Percentiles rank a stretch among this genome's conserved stretches.
phyloP scores from a whole-genome alignment of 1,140 invertebrate species.

The Brachionus rubens region DNA sequence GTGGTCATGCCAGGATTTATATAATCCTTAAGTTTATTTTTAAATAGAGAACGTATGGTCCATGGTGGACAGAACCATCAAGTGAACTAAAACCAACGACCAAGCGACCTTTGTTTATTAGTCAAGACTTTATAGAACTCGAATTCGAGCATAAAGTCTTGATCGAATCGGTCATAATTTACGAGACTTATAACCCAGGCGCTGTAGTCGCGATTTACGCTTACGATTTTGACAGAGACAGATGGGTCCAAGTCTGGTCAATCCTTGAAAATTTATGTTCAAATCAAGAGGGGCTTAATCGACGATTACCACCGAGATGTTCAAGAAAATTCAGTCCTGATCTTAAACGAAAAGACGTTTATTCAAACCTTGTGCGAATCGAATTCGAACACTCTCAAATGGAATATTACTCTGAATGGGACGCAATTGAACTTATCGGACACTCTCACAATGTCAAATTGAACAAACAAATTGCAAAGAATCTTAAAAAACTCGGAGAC shows the following conservation, averaged over 20 bases:
- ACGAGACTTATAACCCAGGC: slow-evolving; percentile 85
- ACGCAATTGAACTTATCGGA: slow-evolving; percentile 75
- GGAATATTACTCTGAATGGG: slow-evolving; percentile 81
- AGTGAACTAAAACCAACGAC: slow-evolving; percentile 64
- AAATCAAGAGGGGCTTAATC: slow-evolving; percentile 62
- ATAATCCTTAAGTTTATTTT: not conserved
- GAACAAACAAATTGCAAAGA: not conserved
- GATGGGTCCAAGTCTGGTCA: slow-evolving; percentile 75
- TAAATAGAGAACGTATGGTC: slow-evolving; percentile 79
- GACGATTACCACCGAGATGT: not conserved
- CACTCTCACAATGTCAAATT: slow-evolving; percentile 41
- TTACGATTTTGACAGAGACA: slow-evolving; percentile 54
- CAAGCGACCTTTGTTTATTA: slow-evolving; percentile 69
- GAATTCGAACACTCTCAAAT: slow-evolving; percentile 78
- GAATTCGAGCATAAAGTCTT: slow-evolving; percentile 71
- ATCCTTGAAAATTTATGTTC: slow-evolving; percentile 66
- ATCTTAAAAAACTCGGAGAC: not conserved
- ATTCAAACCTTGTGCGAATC: slow-evolving; percentile 65
- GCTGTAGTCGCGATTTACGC: slow-evolving; percentile 78
- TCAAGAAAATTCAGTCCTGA: not conserved
- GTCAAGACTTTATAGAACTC: slow-evolving; percentile 76
- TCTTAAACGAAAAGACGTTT: not conserved
- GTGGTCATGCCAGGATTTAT: no score
- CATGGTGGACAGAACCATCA: slow-evolving; percentile 79
- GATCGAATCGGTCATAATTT: slow-evolving; percentile 73